Evolutionary conservation across 2,113 vertebrate species (phyloP).

Genomic region (Psammodynastes pulverulentus): DNA sequence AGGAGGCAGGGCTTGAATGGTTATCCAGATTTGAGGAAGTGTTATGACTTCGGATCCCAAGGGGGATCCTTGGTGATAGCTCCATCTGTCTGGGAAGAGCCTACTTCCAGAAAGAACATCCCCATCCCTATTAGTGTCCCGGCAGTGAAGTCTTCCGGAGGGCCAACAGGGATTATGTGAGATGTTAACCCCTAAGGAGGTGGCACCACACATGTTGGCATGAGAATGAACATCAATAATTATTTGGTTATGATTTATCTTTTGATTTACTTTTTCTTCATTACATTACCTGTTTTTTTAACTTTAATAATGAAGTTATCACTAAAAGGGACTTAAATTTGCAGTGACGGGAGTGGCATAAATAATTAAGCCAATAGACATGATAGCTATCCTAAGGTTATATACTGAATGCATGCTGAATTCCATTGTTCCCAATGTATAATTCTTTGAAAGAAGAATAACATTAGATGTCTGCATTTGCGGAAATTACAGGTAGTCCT

Average conservation of each 20-base stretch:
- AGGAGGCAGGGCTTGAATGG: background rate
- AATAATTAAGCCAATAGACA: background rate
- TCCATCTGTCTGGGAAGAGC: background rate
- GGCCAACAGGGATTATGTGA: background rate
- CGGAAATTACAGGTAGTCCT: background rate
- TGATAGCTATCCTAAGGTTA: background rate
- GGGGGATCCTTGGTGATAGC: background rate
- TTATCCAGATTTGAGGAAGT: background rate
- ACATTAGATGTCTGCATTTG: background rate
- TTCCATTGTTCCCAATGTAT: background rate
- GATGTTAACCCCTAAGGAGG: background rate
- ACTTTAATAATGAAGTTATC: background rate
- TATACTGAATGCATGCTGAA: background rate
- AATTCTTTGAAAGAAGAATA: background rate
- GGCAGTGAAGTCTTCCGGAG: background rate
- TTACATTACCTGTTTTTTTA: background rate
- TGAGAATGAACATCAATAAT: background rate
- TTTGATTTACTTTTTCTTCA: background rate
- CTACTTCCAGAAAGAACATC: background rate
- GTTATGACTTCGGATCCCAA: background rate
- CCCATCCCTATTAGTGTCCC: background rate
- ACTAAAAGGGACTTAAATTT: background rate
- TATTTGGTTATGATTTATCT: background rate
- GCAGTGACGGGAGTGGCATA: background rate
- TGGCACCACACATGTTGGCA: background rate